A percentile compares a stretch with the other conserved stretches of the same genome.
phyloP scores from a whole-genome alignment of 2,113 vertebrate genomes.

The Syrrhaptes paradoxus region DNA sequence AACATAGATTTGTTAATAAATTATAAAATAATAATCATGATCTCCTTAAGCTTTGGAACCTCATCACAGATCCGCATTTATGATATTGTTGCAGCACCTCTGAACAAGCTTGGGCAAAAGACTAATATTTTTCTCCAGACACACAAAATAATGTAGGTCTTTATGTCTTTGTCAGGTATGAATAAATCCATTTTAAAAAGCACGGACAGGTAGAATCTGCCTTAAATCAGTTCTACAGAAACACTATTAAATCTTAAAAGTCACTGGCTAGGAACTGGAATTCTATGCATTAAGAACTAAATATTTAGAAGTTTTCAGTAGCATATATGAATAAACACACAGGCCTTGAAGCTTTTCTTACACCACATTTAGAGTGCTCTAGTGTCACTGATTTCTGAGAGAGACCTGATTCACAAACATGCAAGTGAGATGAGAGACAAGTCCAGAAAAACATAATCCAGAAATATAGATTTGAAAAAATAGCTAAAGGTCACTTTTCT shows the following conservation, averaged over 20 bases:
- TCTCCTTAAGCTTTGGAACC: neutral
- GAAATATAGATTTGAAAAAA: neutral
- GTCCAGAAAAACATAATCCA: neutral
- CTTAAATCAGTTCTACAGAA: neutral
- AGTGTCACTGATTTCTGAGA: neutral
- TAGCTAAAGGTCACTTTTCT: neutral
- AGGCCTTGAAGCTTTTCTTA: neutral
- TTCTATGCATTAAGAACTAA: neutral
- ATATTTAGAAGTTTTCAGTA: neutral
- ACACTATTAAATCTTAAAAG: neutral
- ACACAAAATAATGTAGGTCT: neutral
- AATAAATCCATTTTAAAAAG: neutral
- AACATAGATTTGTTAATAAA: neutral
- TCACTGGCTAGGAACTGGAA: neutral
- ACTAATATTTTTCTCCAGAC: neutral
- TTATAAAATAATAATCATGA: neutral
- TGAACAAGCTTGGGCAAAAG: neutral
- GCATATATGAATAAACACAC: neutral
- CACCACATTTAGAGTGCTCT: neutral
- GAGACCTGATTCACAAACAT: neutral
- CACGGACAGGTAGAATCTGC: neutral
- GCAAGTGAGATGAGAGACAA: neutral
- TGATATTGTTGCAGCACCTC: neutral
- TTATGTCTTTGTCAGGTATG: neutral
- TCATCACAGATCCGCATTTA: neutral